A percentile compares a stretch with the other conserved stretches of the same genome.
Conservation (phyloP, 2,113 vertebrate species). For the Cryptomyrus ogoouensis region DNA sequence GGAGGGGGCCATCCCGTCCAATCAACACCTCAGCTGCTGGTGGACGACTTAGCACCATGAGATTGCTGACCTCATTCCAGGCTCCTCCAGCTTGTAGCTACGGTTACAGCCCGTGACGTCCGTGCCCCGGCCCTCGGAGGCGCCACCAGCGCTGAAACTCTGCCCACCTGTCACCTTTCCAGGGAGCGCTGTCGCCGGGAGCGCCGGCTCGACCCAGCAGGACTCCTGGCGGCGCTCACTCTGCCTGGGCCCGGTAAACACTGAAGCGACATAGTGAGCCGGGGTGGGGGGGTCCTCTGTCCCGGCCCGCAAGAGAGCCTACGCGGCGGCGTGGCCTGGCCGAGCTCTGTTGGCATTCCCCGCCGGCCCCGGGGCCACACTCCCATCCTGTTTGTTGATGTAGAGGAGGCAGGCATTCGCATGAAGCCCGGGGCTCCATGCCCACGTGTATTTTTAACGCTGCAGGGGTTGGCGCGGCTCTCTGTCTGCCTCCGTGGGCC, state of each 20-base stretch:
- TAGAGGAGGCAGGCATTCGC: background rate
- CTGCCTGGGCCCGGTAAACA: background rate
- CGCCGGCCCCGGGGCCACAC: background rate
- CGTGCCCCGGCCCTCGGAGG: background rate
- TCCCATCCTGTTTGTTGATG: slow-evolving; percentile 3
- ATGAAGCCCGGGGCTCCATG: background rate
- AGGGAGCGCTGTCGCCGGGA: background rate
- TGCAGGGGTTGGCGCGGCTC: background rate
- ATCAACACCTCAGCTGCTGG: slow-evolving; percentile 55
- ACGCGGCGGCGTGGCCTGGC: background rate
- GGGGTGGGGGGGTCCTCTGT: background rate
- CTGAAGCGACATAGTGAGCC: background rate
- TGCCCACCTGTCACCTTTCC: slow-evolving; percentile 7
- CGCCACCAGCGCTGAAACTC: slow-evolving; percentile 23
- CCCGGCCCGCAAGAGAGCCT: background rate
- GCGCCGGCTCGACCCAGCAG: background rate
- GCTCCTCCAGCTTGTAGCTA: slow-evolving; percentile 11
- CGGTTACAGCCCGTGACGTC: slow-evolving; percentile 25
- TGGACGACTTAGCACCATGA: slow-evolving; percentile 50
- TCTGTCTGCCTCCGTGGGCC: background rate
- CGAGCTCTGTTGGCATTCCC: background rate
- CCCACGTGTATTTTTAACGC: background rate
- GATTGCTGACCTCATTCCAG: slow-evolving; percentile 45
- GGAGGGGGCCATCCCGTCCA: slow-evolving; percentile 26
- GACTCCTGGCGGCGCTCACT: background rate